Evolutionary conservation across 2,888 invertebrate genomes (phyloP), one percentile per base, ranked within the genome.

Genomic region (Atrina japonica): DNA sequence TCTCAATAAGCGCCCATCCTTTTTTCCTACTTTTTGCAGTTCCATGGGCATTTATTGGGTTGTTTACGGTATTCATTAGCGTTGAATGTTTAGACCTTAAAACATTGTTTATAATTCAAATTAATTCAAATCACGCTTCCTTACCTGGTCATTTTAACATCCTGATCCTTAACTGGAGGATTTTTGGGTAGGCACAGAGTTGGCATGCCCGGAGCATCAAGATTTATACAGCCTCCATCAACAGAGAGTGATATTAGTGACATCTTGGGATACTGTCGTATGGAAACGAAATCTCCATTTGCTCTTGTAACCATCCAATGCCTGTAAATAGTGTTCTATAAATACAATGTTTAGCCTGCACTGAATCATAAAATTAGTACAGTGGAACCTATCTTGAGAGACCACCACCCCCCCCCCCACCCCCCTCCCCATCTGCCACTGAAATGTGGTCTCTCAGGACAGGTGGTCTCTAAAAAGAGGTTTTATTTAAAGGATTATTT

Each of bases 171-270:
- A 0, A 75, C n/a, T 9, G 45, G 47, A 14, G 68, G 73, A 30
- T 70, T 49, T 11, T 76, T 70, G 6, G 77, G 77, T 18, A 85
- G 43, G 5, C 58, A 66, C 9, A 83, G 58, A 2, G 81, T 67
- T n/a, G 73, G 21, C 82, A 82, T 84, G 16, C 78, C 78, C 6
- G 84, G 82, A 0, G 84, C 86, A 25, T 78, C 76, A 3, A 88
- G 53, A 21, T 80, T 72, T 16, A 88, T 63, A 9, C 67, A 61
- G 18, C 80, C 70, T 0, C 70, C 82, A 9, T 77, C 76, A 5
- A 80, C 18, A 11, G 60, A 68, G 1, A 80, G 70, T 11, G 68
- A 59, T 0, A 88, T 80, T 1, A 85, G 63, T 1, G 81, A 82
- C 82, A 86, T 80, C 68, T 69, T 82, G 1, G 83, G 78, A 11